phyloP scores from a whole-genome alignment of 1,140 invertebrate species.

The Solen grandis region DNA sequence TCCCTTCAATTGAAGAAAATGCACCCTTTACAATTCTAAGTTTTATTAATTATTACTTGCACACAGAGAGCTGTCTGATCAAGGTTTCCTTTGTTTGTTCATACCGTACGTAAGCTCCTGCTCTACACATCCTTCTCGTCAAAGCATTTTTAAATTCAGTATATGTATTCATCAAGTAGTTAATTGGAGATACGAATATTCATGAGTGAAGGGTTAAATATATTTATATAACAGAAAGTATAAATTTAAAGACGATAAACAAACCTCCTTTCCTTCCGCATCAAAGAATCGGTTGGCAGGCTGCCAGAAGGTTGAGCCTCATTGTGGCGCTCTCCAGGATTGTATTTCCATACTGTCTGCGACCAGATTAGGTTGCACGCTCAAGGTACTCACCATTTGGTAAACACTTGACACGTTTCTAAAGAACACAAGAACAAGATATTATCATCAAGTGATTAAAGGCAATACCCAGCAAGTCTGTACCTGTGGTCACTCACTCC shows the following conservation, averaged over 20 bases:
- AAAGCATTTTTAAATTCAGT: background rate
- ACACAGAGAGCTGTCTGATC: background rate
- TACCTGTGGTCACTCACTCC: background rate
- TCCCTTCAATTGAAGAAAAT: no score
- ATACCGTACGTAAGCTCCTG: background rate
- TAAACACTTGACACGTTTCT: slow-evolving; percentile 78
- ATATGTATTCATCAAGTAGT: background rate
- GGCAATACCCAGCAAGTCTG: no score
- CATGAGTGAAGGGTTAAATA: background rate
- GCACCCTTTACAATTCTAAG: no score
- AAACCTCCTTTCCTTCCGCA: slow-evolving; percentile 76
- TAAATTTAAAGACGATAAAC: background rate
- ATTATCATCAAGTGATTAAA: no score
- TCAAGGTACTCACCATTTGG: slow-evolving; percentile 78
- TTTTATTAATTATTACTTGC: no score
- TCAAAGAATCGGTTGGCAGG: slow-evolving; percentile 75
- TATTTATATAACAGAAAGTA: background rate
- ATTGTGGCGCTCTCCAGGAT: slow-evolving; percentile 75
- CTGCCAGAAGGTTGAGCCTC: slow-evolving; percentile 77
- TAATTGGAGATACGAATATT: background rate
- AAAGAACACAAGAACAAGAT: slow-evolving; percentile 51
- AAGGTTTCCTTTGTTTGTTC: background rate
- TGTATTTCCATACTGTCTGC: slow-evolving; percentile 76
- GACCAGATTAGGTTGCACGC: slow-evolving; percentile 76
- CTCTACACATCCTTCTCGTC: background rate